Evolutionary conservation across 2,113 vertebrate genomes (phyloP).

Genomic region (Natator depressus): DNA sequence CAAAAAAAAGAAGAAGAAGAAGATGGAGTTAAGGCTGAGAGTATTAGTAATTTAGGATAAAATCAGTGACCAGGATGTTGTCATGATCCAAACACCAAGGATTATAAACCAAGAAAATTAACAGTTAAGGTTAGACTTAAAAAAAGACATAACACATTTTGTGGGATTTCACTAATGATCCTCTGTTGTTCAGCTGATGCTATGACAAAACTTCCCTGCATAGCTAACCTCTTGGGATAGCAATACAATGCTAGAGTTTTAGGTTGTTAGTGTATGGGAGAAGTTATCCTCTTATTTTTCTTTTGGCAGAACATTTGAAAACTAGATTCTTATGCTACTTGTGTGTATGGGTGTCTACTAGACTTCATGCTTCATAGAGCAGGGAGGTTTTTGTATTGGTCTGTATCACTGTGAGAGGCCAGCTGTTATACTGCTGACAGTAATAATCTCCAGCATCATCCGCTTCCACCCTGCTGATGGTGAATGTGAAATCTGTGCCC

Average conservation of each 20-base stretch:
- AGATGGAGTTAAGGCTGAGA: neutral
- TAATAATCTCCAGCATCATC: slow-evolving; percentile 71
- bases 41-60: neutral
- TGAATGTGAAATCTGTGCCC: neutral
- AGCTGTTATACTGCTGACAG: neutral
- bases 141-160: neutral
- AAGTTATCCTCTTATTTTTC: too few relatives aligned
- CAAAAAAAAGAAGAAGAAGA: neutral
- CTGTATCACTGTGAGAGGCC: neutral
- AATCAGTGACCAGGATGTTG: neutral
- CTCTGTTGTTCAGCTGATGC: too few relatives aligned
- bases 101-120: neutral
- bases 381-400: neutral
- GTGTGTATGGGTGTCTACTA: neutral
- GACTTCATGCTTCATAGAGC: neutral
- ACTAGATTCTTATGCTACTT: neutral
- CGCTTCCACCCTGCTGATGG: neutral
- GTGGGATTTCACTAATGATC: neutral
- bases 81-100: neutral
- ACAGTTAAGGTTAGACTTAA: neutral
- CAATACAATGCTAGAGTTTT: too few relatives aligned
- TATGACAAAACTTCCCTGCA: too few relatives aligned
- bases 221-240: too few relatives aligned
- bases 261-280: too few relatives aligned
- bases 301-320: too few relatives aligned